Evolutionary conservation across 1,140 invertebrate species (phyloP), one percentile per base, ranked within the genome.

Genomic region (Chelonus insularis): DNA sequence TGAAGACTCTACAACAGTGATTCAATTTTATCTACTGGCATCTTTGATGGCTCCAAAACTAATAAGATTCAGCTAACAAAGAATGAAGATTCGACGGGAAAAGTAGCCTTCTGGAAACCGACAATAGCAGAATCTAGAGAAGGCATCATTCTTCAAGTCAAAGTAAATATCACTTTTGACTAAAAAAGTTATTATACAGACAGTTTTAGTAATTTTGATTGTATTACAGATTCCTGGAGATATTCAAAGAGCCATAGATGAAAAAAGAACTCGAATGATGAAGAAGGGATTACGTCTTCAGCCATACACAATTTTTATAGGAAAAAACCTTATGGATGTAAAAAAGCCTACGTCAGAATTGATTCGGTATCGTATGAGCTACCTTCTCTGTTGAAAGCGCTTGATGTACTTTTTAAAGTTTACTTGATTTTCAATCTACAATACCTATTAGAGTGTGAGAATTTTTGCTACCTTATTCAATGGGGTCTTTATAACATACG

Each of bases 351-450:
- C 34, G 34, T 60, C n/a, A 29, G 20, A 12, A 51, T 64, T 43
- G 57, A 64, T 50, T 29, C 39, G 8, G 11, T 34, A 2, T 14
- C 3, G 0, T 64, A 50, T 25, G 18, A 36, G 25, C 16, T 50
- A 16, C 12, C 36, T 3, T 47, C 57, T 6, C 14, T 52, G 11
- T 37, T 41, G 12, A 36, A 60, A 5, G 57, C 41, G 20, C 4
- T 64, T 20, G 62, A 64, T 39, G 14, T 60, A 4, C 9, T 51
- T n/a, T 57, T 56, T 29, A 64, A 64, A 43, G n/a, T 11, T 20
- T 48, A 60, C 20, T 41, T 50, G 9, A 39, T 50, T 9, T 64
- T 56, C 12, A 45, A 60, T 11, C 4, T 41, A 1, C 25, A 55
- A 18, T 64, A 64, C 51, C 57, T 57, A 1, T 12, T 50, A 9